Evolutionary conservation across 2,888 invertebrate genomes (phyloP).

Genomic region (Lepetodrilus schrolli): DNA sequence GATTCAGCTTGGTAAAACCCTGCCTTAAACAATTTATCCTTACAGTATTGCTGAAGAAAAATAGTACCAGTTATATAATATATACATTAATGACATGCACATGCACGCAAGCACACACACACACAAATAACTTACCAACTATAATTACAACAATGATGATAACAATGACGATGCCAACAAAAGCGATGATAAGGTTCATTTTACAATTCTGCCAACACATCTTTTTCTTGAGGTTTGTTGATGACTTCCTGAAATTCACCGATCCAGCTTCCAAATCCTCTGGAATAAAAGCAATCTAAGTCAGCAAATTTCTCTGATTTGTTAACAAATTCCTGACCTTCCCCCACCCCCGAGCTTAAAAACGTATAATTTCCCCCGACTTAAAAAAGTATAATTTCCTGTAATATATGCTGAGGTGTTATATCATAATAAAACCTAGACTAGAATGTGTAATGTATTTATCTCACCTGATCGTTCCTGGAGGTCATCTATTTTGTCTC

Average conservation of each 20-base stretch:
- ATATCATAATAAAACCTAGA: no score
- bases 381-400: no score
- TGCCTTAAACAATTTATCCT: not conserved
- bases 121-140: conserved; percentile 46
- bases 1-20: no score
- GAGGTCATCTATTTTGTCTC: conserved; percentile 57
- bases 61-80: no score
- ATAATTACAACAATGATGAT: conserved; percentile 50
- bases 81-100: no score
- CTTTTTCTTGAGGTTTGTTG: conserved; percentile 47
- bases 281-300: no score
- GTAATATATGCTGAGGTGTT: no score
- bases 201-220: conserved; percentile 60
- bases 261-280: conserved; percentile 55
- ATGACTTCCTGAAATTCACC: conserved; percentile 45
- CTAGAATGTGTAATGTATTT: no score
- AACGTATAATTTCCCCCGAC: no score
- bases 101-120: not conserved
- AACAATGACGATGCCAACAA: conserved; percentile 50
- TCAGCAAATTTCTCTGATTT: not conserved
- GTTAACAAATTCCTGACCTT: not conserved
- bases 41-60: not conserved
- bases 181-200: conserved; percentile 50
- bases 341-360: not conserved
- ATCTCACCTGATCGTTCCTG: conserved; percentile 61